phyloP scores from a whole-genome alignment of 2,888 invertebrate species.

The Heliothis peltigera region DNA sequence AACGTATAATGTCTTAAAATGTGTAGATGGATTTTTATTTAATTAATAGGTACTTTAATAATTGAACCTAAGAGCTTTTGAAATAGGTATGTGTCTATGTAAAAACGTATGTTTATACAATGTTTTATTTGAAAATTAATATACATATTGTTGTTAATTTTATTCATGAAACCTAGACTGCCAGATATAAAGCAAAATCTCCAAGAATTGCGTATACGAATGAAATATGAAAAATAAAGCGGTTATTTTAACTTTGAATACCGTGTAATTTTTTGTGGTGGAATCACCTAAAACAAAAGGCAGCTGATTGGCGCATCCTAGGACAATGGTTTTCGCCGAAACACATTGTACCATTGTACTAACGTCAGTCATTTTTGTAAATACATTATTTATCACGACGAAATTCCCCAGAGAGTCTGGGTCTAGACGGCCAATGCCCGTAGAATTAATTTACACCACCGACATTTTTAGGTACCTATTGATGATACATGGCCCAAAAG shows the following conservation, averaged over 20 bases:
- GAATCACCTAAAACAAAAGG: constrained; percentile 42
- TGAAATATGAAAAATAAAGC: not conserved
- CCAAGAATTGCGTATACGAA: not conserved
- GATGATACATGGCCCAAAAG: constrained; percentile 37
- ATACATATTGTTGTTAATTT: not conserved
- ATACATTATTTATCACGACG: constrained; percentile 28
- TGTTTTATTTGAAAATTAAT: not conserved
- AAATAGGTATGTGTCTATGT: not conserved
- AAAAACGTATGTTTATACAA: not conserved
- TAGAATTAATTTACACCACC: constrained; percentile 5
- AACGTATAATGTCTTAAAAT: not conserved
- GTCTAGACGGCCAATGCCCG: constrained; percentile 31
- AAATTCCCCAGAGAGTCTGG: constrained; percentile 49
- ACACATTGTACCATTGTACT: constrained; percentile 29
- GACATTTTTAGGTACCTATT: constrained; percentile 10
- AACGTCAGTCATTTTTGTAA: constrained; percentile 37
- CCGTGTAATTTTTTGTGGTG: constrained; percentile 31
- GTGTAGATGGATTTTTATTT: not conserved
- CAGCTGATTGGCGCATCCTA: constrained; percentile 33
- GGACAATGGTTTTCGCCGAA: constrained; percentile 28
- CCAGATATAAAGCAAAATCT: not conserved
- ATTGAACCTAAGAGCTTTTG: not conserved
- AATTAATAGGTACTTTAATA: not conserved
- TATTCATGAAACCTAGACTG: not conserved
- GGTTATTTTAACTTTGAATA: constrained; percentile 20